Evolutionary conservation across 2,797 vertebrate species (phyloP).

Genomic region (Chromis chromis): DNA sequence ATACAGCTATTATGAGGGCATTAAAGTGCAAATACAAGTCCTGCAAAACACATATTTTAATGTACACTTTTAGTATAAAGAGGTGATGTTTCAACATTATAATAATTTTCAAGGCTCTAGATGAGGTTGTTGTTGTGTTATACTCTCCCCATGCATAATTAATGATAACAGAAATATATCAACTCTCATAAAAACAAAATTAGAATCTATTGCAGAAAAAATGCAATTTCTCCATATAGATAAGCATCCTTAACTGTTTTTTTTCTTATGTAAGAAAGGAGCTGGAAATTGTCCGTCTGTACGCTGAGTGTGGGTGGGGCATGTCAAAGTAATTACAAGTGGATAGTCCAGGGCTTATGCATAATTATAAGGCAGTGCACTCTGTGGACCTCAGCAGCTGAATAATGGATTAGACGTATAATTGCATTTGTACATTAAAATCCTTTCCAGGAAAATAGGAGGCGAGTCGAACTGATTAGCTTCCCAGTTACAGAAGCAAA

Average conservation of each 20-base stretch:
- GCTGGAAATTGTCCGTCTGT: slow-evolving; percentile 30
- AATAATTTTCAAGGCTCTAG: not conserved
- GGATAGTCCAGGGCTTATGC: slow-evolving; percentile 72
- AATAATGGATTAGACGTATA: slow-evolving; percentile 83
- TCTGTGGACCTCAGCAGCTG: slow-evolving; percentile 65
- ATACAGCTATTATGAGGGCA: not conserved
- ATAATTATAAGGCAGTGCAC: slow-evolving; percentile 77
- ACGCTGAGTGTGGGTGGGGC: slow-evolving; percentile 39
- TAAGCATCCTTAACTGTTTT: slow-evolving; percentile 6
- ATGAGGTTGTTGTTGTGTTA: not conserved
- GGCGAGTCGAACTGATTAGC: slow-evolving; percentile 57
- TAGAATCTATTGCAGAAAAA: not conserved
- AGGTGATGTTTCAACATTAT: not conserved
- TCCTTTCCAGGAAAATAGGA: slow-evolving; percentile 58
- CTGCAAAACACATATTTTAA: not conserved
- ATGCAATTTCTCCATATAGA: not conserved
- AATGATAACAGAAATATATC: not conserved
- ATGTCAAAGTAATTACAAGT: slow-evolving; percentile 81
- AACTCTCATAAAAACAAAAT: not conserved
- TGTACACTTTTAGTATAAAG: not conserved
- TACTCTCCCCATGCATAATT: not conserved
- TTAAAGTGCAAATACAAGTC: not conserved
- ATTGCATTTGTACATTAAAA: slow-evolving; percentile 90
- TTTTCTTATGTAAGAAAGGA: slow-evolving; percentile 29
- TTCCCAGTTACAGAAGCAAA: slow-evolving; percentile 36